phyloP scores from a whole-genome alignment of 2,888 invertebrate species.

The Synergus japonicus region DNA sequence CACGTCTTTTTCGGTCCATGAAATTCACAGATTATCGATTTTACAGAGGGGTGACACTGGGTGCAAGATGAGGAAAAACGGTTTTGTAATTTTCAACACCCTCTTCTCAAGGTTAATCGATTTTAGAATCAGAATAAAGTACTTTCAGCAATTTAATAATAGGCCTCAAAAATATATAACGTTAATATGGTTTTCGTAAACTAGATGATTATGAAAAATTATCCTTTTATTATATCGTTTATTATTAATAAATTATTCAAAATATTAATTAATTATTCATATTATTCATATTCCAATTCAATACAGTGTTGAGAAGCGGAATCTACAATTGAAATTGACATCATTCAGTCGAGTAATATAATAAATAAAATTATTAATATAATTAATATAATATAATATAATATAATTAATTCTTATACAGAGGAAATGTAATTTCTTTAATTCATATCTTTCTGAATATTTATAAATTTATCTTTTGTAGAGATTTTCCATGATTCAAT shows the following conservation, averaged over 20 bases:
- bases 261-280: neutral
- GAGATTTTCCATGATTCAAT: neutral
- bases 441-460: neutral
- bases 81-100: neutral
- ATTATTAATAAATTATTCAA: neutral
- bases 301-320: neutral
- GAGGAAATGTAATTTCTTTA: neutral
- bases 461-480: no score
- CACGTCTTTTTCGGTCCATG: constrained; percentile 18
- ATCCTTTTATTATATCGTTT: no score
- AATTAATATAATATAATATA: no score
- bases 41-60: neutral
- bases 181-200: neutral
- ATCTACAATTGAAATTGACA: constrained; percentile 1
- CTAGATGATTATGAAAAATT: no score
- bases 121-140: neutral
- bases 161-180: neutral
- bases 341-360: no score
- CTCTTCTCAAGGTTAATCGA: neutral
- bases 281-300: neutral
- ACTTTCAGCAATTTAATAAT: neutral
- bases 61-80: neutral
- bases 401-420: neutral
- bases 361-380: no score
- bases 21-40: constrained; percentile 35